These are phyloP conservation scores for Artemia sinica DNA, from an alignment of 2,888 invertebrate genomes.

Conservation along the genomic window DNA sequence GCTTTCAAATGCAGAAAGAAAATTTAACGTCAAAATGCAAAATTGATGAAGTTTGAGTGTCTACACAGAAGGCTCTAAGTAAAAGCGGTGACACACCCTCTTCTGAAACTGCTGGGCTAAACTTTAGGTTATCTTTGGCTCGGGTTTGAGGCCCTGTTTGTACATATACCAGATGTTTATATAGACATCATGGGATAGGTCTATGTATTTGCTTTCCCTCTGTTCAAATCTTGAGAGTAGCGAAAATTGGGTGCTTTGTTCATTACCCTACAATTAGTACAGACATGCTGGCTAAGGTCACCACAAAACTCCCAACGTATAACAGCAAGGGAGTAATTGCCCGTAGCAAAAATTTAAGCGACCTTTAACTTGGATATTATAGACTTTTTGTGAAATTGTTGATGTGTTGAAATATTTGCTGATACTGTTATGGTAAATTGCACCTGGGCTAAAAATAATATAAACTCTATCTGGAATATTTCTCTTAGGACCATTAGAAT, in stretches of 20 bases:
- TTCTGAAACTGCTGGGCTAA: no score
- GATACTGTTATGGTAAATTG: constrained; percentile 88
- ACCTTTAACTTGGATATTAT: constrained; percentile 72
- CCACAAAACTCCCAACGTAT: constrained; percentile 49
- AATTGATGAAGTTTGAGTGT: no score
- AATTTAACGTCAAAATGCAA: no score
- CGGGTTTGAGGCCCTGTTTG: no score
- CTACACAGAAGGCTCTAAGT: no score
- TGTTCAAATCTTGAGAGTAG: constrained; percentile 71
- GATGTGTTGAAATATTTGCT: constrained; percentile 58
- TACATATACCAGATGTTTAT: constrained; percentile 45
- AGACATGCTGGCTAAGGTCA: constrained; percentile 72
- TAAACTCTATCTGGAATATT: constrained; percentile 46
- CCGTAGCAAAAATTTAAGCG: constrained; percentile 58
- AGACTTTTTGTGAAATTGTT: constrained; percentile 70
- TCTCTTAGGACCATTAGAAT: constrained; percentile 37
- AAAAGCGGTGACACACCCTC: no score
- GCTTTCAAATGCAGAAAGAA: no score
- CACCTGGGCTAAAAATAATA: constrained; percentile 87
- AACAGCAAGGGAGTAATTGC: constrained; percentile 72
- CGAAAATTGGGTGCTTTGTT: constrained; percentile 64
- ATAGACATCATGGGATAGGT: constrained; percentile 78
- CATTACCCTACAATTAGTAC: constrained; percentile 91
- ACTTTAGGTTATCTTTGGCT: no score
- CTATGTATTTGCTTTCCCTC: constrained; percentile 69